A percentile compares a stretch with the other conserved stretches of the same genome.
Conservation (phyloP, 2,888 invertebrate species). For the Unio pictorum region DNA sequence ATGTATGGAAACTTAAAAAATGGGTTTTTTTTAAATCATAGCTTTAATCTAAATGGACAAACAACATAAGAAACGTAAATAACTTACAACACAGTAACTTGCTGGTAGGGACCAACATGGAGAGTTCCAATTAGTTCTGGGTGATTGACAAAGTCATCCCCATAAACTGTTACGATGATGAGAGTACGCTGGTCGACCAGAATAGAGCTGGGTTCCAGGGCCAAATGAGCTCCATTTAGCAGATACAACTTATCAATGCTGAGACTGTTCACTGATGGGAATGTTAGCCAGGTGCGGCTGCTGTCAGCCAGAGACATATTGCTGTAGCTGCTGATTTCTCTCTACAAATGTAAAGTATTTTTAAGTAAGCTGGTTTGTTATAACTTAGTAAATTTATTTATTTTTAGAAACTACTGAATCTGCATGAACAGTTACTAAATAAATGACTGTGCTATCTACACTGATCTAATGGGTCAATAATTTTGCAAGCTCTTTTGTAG, state of each 20-base stretch:
- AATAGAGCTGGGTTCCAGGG: constrained; percentile 34
- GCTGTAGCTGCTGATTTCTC: constrained; percentile 3
- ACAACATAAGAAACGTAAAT: too few relatives aligned
- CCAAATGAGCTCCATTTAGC: constrained; percentile 49
- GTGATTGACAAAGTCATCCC: constrained; percentile 33
- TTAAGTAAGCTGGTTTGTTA: too few relatives aligned
- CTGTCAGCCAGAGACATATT: constrained; percentile 22
- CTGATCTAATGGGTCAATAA: too few relatives aligned
- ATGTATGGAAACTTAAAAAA: too few relatives aligned
- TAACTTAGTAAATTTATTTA: too few relatives aligned
- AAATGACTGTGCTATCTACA: too few relatives aligned
- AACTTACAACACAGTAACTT: constrained; percentile 30
- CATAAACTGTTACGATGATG: constrained; percentile 30
- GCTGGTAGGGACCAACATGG: constrained; percentile 47
- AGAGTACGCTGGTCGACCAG: constrained; percentile 15
- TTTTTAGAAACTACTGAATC: too few relatives aligned
- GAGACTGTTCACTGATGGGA: constrained; percentile 18
- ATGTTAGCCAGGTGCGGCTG: constrained; percentile 52
- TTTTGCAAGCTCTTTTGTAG: too few relatives aligned
- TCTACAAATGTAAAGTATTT: constrained; percentile 2
- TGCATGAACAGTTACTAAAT: too few relatives aligned
- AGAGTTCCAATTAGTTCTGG: constrained; percentile 37
- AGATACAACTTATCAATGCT: constrained; percentile 43
- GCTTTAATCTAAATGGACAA: too few relatives aligned
- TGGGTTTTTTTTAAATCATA: too few relatives aligned